Evolutionary conservation across 2,797 vertebrate species (phyloP), one percentile per base, ranked within the genome.

Genomic region (Molossus alvarezi): DNA sequence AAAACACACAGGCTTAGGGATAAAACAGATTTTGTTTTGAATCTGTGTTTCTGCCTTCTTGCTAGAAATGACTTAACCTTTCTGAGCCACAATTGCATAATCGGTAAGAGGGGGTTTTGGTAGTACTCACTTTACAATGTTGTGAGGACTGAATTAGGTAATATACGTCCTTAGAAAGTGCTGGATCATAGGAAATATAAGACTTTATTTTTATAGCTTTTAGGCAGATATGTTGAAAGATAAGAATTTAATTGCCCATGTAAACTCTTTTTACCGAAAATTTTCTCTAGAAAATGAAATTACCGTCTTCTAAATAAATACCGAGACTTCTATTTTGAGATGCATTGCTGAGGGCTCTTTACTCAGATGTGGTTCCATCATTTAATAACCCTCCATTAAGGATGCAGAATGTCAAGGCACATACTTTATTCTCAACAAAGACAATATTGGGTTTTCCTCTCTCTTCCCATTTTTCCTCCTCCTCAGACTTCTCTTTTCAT

Each of bases 281-380:
- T 83, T 69, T 77, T 95, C 87, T 64, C 75, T 90, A 27, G 77
- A 94, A 98, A 97, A 97, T 64, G 62, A 55, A 91, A 96, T 41
- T 90, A 88, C 15, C 37, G 57, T 82, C 81, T 95, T 91, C 45
- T 9, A 81, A 62, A 71, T 90, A 97, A 95, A 23, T 83, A 48
- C 62, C 2, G 29, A 15, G 12, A 45, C 79, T 90, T 97, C 94
- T 96, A 53, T 18, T 17, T n/a, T 37, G 69, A 75, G 3, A 21
- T 33, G 33, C 69, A 25, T 27, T 87, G 53, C 91, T 55, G 4
- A 95, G 72, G 72, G 55, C 80, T 88, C 79, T 90, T 86, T 88
- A 37, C 75, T 94, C 55, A 12, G 57, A 93, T 62, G 65, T 37
- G 23, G 45, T 12, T 0, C 0, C 25, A 51, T 95, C 29, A 93